These are phyloP conservation scores for Periophthalmodon schlosseri DNA, from an alignment of 2,113 vertebrate genomes.

Conservation along the genomic window DNA sequence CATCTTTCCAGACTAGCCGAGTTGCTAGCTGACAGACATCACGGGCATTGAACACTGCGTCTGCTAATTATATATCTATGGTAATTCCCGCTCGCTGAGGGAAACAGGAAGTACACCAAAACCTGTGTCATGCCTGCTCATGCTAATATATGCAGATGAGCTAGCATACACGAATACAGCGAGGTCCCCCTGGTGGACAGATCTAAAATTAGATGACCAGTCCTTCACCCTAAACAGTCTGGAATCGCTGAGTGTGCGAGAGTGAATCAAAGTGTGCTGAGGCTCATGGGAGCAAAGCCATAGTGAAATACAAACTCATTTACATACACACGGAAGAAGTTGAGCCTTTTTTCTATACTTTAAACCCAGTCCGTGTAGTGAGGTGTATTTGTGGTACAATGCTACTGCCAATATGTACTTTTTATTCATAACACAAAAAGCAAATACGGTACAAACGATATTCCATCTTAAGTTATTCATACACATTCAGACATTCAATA, in stretches of 20 bases:
- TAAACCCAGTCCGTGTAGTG: not conserved
- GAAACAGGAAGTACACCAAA: constrained; percentile 14
- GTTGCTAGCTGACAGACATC: too few relatives aligned
- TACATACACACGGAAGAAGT: constrained; percentile 8
- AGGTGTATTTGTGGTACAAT: not conserved
- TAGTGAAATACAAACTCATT: constrained; percentile 3
- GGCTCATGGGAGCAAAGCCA: constrained; percentile 20
- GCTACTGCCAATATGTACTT: not conserved
- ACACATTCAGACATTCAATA: not conserved
- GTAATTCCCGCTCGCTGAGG: not conserved
- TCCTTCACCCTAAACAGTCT: constrained; percentile 35
- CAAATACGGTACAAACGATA: not conserved
- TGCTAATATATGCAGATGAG: constrained; percentile 58
- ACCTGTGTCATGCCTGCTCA: constrained; percentile 37
- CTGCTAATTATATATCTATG: too few relatives aligned
- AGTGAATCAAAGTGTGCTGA: constrained; percentile 22
- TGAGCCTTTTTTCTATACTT: not conserved
- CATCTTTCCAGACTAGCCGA: too few relatives aligned
- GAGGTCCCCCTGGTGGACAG: constrained; percentile 19
- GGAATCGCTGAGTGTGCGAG: constrained; percentile 45
- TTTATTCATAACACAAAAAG: not conserved
- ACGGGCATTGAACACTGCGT: too few relatives aligned
- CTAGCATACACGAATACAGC: constrained; percentile 18
- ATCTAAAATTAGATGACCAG: constrained; percentile 54
- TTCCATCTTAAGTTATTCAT: not conserved